Evolutionary conservation across 1,140 invertebrate genomes (phyloP), one percentile per base, ranked within the genome.

Genomic region (Heliconius himera): DNA sequence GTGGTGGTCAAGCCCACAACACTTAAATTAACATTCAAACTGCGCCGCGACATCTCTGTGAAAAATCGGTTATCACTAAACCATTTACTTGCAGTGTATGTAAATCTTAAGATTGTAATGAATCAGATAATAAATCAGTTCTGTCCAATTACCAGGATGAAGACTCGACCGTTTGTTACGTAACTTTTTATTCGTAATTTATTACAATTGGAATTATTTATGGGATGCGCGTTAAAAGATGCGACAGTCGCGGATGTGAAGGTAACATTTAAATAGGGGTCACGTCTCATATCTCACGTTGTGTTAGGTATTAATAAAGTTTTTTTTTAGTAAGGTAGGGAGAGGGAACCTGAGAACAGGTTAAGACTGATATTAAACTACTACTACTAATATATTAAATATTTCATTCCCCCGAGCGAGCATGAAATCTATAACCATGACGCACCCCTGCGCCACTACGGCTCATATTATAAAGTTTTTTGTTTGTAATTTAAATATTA

Each of bases 181-280:
- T 73, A 78, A 81, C 54, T 80, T 75, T 82, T 77, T 79, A 75
- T 72, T 79, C 36, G 46, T 70, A 81, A 81, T 83, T 78, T 66
- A 82, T 83, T 80, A 74, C 33, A 73, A 60, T 72, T 74, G 20
- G 11, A 20, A 22, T 71, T 76, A 80, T 80, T 79, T 79, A 79
- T 75, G 73, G 18, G 73, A 41, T 73, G 26, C 46, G 73, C 56
- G 38, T 76, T 56, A 72, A 80, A 71, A 66, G 60, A 49, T 36
- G 51, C 46, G 60, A 18, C 73, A 26, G 46, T 83, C 77, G 74
- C 77, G 82, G 78, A 80, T 80, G 78, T 76, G 74, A 60, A 80
- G 56, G 22, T 16, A 66, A 66, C 66, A 71, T 71, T 71, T 33
- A 71, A 38, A 36, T 71, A 71, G 29, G 29, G 36, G 36, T 71